A percentile compares a stretch with the other conserved stretches of the same genome.
Conservation (phyloP, 2,888 invertebrate species). For the Mongoloraphidia duomilia region DNA sequence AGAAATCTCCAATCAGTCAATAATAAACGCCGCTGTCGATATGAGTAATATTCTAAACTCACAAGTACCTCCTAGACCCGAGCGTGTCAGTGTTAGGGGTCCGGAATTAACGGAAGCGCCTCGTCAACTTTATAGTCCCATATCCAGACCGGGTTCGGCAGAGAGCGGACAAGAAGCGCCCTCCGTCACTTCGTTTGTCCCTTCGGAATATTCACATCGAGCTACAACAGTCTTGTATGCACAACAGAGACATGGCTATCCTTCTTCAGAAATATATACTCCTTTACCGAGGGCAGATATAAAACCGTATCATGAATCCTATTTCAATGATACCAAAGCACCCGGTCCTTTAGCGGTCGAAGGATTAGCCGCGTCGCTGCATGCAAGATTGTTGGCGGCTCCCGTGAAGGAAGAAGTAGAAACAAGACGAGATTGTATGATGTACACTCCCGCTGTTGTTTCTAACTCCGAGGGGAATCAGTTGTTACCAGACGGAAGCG, state of each 20-base stretch:
- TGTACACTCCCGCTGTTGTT: constrained; percentile 4
- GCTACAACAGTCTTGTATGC: constrained; percentile 26
- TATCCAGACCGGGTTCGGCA: constrained; percentile 38
- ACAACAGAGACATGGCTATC: constrained; percentile 4
- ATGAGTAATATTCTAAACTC: constrained; percentile 54
- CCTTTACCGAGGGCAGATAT: constrained; percentile 54
- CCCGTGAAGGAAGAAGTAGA: constrained; percentile 28
- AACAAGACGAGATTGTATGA: constrained; percentile 7
- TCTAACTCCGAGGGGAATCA: not conserved
- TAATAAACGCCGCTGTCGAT: constrained; percentile 77
- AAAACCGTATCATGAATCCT: constrained; percentile 57
- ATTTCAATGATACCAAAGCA: constrained; percentile 47
- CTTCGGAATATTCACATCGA: constrained; percentile 25
- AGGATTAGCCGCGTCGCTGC: constrained; percentile 71
- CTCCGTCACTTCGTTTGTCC: constrained; percentile 21
- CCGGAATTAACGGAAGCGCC: constrained; percentile 25
- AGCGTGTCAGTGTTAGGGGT: constrained; percentile 39
- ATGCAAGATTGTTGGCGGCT: constrained; percentile 58
- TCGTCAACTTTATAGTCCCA: constrained; percentile 36
- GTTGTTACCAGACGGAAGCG: constrained; percentile 3
- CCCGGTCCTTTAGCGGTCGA: constrained; percentile 25
- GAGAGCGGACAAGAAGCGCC: constrained; percentile 27
- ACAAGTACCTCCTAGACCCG: constrained; percentile 41
- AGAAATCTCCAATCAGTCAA: constrained; percentile 78
- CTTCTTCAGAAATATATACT: constrained; percentile 29